A percentile compares a stretch with the other conserved stretches of the same genome.
These are phyloP conservation scores for Drosophila neocordata DNA, from an alignment of 1,140 invertebrate species.

Conservation along the genomic window DNA sequence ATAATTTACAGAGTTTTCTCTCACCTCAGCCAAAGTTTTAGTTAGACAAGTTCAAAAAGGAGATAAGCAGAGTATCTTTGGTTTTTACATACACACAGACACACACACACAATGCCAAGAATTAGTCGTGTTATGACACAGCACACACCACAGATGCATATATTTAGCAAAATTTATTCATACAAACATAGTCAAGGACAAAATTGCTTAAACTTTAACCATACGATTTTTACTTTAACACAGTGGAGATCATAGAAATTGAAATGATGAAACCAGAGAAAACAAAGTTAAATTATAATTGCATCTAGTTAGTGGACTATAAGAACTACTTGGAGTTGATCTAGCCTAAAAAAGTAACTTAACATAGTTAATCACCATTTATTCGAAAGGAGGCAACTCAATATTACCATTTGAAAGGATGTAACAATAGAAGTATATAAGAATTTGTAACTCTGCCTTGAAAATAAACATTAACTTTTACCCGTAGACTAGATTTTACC, in stretches of 20 bases:
- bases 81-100: constrained; percentile 14
- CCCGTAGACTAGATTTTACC: no score
- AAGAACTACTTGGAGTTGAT: no score
- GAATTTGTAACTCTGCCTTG: no score
- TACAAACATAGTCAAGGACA: constrained; percentile 3
- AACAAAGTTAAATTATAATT: no score
- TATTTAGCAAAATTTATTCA: constrained; percentile 5
- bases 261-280: no score
- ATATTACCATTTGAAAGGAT: no score
- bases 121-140: constrained; percentile 8
- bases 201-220: not conserved
- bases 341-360: no score
- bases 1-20: constrained; percentile 49
- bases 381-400: no score
- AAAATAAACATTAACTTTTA: no score
- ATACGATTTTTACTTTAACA: not conserved
- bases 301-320: no score
- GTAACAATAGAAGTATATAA: no score
- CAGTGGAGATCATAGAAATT: not conserved
- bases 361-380: no score
- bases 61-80: constrained; percentile 28
- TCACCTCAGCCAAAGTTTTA: constrained; percentile 25
- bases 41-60: constrained; percentile 21
- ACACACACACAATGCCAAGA: not conserved
- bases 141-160: not conserved